A percentile compares a stretch with the other conserved stretches of the same genome.
Conservation (phyloP, 2,797 vertebrate genomes). For the Micromesistius poutassou region DNA sequence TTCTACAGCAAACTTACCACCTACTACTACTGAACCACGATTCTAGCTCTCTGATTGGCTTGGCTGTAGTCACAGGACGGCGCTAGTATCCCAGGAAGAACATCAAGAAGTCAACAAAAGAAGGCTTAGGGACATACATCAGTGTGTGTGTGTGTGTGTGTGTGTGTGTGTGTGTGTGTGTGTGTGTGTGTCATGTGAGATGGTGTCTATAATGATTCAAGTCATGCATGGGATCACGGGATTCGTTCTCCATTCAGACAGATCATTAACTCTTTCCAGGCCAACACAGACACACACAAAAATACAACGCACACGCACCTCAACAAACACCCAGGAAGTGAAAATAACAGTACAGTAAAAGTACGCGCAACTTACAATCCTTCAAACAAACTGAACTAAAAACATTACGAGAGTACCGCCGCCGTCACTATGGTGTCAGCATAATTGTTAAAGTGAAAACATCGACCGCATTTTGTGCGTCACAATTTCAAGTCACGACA, state of each 20-base stretch:
- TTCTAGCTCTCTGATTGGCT: not conserved
- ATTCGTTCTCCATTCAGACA: conserved; percentile 48
- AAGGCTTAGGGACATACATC: not conserved
- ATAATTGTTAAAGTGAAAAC: not conserved
- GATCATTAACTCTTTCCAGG: conserved; percentile 41
- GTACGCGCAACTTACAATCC: not conserved
- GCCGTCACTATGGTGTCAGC: not conserved
- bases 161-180: not conserved
- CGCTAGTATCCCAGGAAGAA: not conserved
- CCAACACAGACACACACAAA: not conserved
- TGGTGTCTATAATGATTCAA: conserved; percentile 42
- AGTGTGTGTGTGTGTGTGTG: conserved; percentile 2
- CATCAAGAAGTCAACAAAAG: not conserved
- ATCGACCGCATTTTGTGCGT: not conserved
- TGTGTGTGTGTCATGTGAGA: conserved; percentile 60
- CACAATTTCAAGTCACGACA: not conserved
- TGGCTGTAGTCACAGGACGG: not conserved
- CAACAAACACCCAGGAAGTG: not conserved
- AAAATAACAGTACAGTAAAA: not conserved
- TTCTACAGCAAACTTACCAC: not conserved
- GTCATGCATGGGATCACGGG: conserved; percentile 63
- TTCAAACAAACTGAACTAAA: not conserved
- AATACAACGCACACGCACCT: not conserved
- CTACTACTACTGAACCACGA: not conserved
- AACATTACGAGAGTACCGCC: not conserved